Evolutionary conservation across 2,888 invertebrate genomes (phyloP).

Genomic region (Taphrorychus bicolor): DNA sequence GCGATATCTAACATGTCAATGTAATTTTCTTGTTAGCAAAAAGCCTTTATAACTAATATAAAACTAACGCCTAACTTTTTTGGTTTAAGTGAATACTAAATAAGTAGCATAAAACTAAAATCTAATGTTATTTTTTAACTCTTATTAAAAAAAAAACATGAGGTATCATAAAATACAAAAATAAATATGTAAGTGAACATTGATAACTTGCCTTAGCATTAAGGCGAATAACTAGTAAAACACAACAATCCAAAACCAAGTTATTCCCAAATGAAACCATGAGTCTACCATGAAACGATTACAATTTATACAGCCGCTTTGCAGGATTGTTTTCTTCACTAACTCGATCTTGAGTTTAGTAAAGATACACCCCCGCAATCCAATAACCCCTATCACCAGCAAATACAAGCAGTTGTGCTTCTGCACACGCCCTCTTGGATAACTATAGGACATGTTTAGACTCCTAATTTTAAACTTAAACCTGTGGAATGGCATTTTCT

Average conservation of each 20-base stretch:
- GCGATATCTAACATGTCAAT: too few species aligned
- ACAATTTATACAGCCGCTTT: neutral
- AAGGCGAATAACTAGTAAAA: neutral
- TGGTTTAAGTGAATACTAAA: neutral
- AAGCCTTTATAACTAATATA: neutral
- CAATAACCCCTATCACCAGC: constrained; percentile 1
- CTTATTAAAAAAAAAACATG: neutral
- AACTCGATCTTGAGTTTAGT: neutral
- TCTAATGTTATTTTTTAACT: neutral
- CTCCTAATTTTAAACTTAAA: too few species aligned
- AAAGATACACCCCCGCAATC: neutral
- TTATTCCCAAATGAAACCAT: neutral
- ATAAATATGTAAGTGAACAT: neutral
- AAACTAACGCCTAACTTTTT: neutral
- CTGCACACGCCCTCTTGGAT: constrained; percentile 13
- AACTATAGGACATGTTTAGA: constrained; percentile 11
- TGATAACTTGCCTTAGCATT: neutral
- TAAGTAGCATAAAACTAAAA: neutral
- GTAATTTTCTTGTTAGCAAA: neutral
- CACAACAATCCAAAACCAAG: neutral
- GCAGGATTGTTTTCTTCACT: neutral
- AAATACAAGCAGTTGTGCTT: constrained; percentile 19
- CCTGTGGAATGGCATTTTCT: too few species aligned
- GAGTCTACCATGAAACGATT: neutral
- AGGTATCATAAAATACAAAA: neutral